Base-by-base conservation (phyloP, 2,888 invertebrate species). In the Drosophila macrospina region DNA sequence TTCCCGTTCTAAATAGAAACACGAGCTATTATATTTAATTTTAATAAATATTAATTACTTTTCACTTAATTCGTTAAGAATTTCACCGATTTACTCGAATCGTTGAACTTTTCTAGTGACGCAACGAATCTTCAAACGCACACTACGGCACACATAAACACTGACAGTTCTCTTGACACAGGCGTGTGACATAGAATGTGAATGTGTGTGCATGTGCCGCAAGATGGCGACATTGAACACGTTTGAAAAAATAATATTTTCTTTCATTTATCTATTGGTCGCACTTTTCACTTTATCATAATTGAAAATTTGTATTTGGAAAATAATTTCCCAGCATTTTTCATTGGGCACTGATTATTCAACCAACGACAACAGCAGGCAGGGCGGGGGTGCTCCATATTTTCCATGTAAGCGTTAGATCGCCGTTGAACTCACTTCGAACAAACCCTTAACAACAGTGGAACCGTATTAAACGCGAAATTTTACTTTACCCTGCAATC, bases 401-500 rank as follows among this genome's bases (percentile, higher is more conserved):
- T 72, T 61, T 47, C 41, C 26, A 30, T 48, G 51, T 71, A 20
- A 62, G 59, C 75, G 52, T 26, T 67, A 73, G n/a, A 67, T 65
- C 36, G 37, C 65, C 68, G 72, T 36, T 26, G 75, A 86, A 91
- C 91, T 91, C 91, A 91, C 91, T 90, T 91, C 88, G 88, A 90
- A 91, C 91, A 86, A 91, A 91, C 91, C 91, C 91, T 91, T 90
- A 91, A 87, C 91, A 91, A 91, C 90, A 90, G 91, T 90, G 91
- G 86, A 84, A 82, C 71, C 88, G 88, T 87, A 83, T 90, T 88
- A 69, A 90, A 89, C 62, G 69, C 80, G 69, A 89, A 89, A 45
- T 67, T 54, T 65, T 41, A 62, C 75, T 78, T 75, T 86, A 80
- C 81, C 78, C 78, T 78, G 75, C 73, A 69, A 65, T 75, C 77